Conservation (phyloP, 2,888 invertebrate genomes). For the Stenodera caucasica region DNA sequence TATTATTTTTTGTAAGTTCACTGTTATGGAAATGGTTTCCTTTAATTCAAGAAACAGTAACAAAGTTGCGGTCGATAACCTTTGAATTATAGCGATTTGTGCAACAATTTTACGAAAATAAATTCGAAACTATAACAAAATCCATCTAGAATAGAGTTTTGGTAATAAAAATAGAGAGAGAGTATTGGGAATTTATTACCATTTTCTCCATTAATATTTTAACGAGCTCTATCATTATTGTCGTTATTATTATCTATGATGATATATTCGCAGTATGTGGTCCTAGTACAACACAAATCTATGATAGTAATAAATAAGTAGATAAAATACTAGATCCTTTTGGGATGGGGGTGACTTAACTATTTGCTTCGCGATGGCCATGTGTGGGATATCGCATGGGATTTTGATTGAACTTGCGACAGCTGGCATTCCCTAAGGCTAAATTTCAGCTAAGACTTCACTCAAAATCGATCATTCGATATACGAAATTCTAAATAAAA, state of each 20-base stretch:
- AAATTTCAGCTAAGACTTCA: not conserved
- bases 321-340: conserved; percentile 28
- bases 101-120: conserved; percentile 11
- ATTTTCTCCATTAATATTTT: conserved; percentile 16
- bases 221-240: conserved; percentile 22
- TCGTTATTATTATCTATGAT: conserved; percentile 11
- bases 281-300: conserved; percentile 6
- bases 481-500: not conserved
- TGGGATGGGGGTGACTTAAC: conserved; percentile 35
- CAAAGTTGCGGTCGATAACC: conserved; percentile 27
- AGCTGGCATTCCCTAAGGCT: conserved; percentile 26
- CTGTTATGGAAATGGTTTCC: conserved; percentile 17
- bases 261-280: conserved; percentile 24
- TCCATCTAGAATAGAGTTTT: not conserved
- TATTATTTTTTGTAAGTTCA: not conserved
- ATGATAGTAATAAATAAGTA: conserved; percentile 24
- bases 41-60: conserved; percentile 21
- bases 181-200: not conserved
- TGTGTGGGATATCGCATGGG: conserved; percentile 24
- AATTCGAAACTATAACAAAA: conserved; percentile 14
- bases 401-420: conserved; percentile 11
- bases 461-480: no score
- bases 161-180: not conserved
- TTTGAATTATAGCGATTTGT: not conserved
- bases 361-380: conserved; percentile 22